Evolutionary conservation across 2,113 vertebrate species (phyloP).

Genomic region (Merops nubicus): DNA sequence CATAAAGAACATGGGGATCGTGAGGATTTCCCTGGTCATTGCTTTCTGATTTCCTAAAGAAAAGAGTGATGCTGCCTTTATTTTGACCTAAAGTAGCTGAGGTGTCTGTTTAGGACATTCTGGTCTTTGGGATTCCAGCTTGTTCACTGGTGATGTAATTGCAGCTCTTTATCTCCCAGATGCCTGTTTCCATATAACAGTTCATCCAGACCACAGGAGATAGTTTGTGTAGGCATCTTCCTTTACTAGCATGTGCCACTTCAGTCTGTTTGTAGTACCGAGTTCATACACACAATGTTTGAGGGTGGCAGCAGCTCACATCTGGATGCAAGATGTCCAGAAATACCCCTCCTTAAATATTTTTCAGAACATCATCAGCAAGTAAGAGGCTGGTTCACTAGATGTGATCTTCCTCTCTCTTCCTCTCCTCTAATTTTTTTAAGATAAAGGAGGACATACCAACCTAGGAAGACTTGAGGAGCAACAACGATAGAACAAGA

Average conservation of each 20-base stretch:
- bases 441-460: not conserved
- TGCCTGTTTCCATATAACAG: not conserved
- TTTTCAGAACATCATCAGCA: not conserved
- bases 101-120: not conserved
- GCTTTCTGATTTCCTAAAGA: not conserved
- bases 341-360: not conserved
- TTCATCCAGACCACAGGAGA: not conserved
- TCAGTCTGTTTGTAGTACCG: not conserved
- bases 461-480: not conserved
- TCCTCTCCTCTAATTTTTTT: not conserved
- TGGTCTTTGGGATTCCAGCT: not conserved
- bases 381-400: not conserved
- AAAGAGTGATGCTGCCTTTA: not conserved
- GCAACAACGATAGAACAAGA: not conserved
- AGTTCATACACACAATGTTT: not conserved
- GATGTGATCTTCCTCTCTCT: not conserved
- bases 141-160: not conserved
- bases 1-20: not conserved
- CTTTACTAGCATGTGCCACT: not conserved
- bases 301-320: not conserved
- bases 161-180: not conserved
- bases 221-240: accelerated
- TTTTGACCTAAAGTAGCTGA: not conserved
- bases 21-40: not conserved
- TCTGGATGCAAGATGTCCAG: not conserved